Percentiles rank a stretch among this genome's conserved stretches.
These are phyloP conservation scores for Montipora sp. DNA, from an alignment of 64 coral and sea anemone species.

Conservation along the genomic window DNA sequence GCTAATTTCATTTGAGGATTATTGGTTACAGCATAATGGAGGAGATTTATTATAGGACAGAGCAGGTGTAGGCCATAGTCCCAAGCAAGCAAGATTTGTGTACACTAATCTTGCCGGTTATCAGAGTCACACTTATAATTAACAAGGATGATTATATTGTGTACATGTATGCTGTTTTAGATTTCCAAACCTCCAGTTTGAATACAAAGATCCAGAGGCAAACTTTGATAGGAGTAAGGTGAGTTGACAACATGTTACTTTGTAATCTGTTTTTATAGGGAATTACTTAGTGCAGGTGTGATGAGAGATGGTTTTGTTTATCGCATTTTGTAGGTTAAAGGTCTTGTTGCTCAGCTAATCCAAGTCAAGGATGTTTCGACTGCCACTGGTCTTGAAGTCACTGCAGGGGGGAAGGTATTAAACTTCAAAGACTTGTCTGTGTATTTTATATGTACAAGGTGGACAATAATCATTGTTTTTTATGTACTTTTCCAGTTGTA, in stretches of 20 bases:
- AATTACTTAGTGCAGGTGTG: background rate
- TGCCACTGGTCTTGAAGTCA: constrained; percentile 90
- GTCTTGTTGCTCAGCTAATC: constrained; percentile 84
- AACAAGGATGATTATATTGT: background rate
- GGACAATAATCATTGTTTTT: background rate
- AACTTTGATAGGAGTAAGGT: constrained; percentile 92
- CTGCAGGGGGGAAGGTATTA: constrained; percentile 75
- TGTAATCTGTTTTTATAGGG: background rate
- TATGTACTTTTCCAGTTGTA: constrained; percentile 67
- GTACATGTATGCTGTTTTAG: constrained; percentile 37
- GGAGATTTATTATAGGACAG: no score
- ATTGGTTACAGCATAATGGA: no score
- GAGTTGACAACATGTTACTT: background rate
- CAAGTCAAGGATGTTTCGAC: constrained; percentile 92
- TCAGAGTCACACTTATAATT: background rate
- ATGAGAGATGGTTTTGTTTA: background rate
- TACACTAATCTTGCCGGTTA: background rate
- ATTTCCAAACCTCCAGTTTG: constrained; percentile 97
- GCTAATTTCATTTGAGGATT: no score
- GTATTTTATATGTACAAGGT: background rate
- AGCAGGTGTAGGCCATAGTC: no score
- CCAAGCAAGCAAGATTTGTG: no score
- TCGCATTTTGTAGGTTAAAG: constrained; percentile 74
- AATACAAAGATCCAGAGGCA: constrained; percentile 94
- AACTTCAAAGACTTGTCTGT: background rate